Evolutionary conservation across 1,140 invertebrate species (phyloP).

Genomic region (Ericerus pela): DNA sequence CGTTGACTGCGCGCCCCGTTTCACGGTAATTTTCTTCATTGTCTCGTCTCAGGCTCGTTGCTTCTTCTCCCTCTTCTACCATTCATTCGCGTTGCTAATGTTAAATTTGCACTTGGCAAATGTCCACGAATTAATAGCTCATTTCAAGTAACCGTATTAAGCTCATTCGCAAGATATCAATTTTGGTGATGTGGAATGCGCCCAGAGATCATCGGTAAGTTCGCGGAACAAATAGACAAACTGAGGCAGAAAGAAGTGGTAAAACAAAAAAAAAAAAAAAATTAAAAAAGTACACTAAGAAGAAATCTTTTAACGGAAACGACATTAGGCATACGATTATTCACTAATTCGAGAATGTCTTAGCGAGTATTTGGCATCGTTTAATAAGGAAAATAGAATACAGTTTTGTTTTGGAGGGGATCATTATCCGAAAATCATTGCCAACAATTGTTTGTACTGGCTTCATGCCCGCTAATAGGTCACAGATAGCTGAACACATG

Average conservation of each 20-base stretch:
- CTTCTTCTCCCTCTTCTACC: neutral
- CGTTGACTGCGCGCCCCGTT: neutral
- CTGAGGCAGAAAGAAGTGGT: neutral
- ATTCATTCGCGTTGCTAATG: neutral
- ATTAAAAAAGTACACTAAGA: no score
- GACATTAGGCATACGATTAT: neutral
- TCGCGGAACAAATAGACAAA: neutral
- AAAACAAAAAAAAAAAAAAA: neutral
- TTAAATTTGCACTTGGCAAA: neutral
- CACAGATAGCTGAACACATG: no score
- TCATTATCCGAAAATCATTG: neutral
- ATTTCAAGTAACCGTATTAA: neutral
- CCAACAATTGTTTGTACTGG: neutral
- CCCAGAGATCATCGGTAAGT: neutral
- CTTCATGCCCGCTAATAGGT: neutral
- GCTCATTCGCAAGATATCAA: no score
- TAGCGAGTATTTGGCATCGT: neutral
- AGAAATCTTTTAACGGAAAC: neutral
- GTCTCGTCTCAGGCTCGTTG: neutral
- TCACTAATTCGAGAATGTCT: neutral
- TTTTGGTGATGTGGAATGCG: no score
- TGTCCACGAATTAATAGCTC: neutral
- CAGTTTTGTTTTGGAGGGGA: neutral
- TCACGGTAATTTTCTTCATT: neutral
- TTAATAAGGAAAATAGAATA: neutral